Conservation (phyloP, 2,113 vertebrate species). For the Saccopteryx leptura region DNA sequence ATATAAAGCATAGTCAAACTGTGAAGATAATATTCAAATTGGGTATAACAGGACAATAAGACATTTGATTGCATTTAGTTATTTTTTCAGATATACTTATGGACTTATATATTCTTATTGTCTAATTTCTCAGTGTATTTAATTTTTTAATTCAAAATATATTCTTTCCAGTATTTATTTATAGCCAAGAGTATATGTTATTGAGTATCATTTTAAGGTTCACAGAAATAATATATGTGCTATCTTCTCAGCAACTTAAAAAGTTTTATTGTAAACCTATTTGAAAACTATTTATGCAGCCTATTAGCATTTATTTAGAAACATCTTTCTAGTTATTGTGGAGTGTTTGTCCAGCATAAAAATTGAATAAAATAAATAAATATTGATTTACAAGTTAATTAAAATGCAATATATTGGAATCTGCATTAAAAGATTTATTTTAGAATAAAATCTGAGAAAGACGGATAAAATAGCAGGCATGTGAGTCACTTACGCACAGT, state of each 20-base stretch:
- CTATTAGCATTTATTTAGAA: not conserved
- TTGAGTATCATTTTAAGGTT: not conserved
- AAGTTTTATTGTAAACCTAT: not conserved
- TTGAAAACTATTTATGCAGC: not conserved
- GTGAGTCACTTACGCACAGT: not conserved
- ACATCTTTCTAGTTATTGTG: not conserved
- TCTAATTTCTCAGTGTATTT: not conserved
- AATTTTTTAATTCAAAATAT: not conserved
- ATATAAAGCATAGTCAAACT: not conserved
- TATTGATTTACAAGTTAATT: not conserved
- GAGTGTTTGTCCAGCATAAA: not conserved
- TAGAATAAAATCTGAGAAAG: not conserved
- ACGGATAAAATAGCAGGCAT: not conserved
- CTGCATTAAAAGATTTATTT: not conserved
- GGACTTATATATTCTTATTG: not conserved
- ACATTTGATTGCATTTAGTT: not conserved
- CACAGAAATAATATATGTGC: not conserved
- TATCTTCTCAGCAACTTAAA: not conserved
- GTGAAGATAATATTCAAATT: not conserved
- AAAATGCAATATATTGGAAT: not conserved
- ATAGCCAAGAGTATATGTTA: not conserved
- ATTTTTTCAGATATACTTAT: not conserved
- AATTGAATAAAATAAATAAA: not conserved
- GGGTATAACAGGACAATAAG: not conserved
- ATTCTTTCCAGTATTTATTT: not conserved